Evolutionary conservation across 1,140 invertebrate genomes (phyloP), one percentile per base, ranked within the genome.

Genomic region (Mya arenaria): DNA sequence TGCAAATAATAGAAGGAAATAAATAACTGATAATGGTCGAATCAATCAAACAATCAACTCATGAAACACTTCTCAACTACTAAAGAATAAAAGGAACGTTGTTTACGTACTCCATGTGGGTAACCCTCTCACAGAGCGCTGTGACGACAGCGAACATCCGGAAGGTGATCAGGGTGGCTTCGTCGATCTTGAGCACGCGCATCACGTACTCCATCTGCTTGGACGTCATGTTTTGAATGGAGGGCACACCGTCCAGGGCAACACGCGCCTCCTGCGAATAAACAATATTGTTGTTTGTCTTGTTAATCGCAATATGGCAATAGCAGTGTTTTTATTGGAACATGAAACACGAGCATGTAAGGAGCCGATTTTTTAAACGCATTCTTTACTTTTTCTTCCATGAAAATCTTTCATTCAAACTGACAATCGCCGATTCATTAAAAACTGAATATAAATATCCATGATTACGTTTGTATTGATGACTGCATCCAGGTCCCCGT

Each of bases 91-190:
- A 28, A 4, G 4, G 32, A 34, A 19, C 8, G n/a, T 58, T n/a
- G 34, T 74, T n/a, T 58, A 86, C 87, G 85, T 84, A 90, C 89
- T 90, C 89, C 89, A 90, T 89, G 41, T 87, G 56, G 28, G 89
- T 90, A 0, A 90, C 87, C 34, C 89, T n/a, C 66, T 90, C 89
- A 58, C 84, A 84, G 28, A 90, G 63, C 5, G 89, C 89, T 0
- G 85, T 75, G 13, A 88, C 84, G 10, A 90, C 89, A 41, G 89
- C 85, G 82, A 90, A 90, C 89, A 90, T 90, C 32, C 89, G 58
- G 55, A 90, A 90, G n/a, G 89, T 89, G 23, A 90, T 72, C 32
- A 85, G 75, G 4, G 81, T 88, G 6, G 86, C 77, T 32, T 89
- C 81, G 56, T 90, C 87, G 28, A 90, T 84, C 32, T 88, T 82